These are phyloP conservation scores for Linyphia triangularis DNA, from an alignment of 2,888 invertebrate genomes.

Conservation along the genomic window DNA sequence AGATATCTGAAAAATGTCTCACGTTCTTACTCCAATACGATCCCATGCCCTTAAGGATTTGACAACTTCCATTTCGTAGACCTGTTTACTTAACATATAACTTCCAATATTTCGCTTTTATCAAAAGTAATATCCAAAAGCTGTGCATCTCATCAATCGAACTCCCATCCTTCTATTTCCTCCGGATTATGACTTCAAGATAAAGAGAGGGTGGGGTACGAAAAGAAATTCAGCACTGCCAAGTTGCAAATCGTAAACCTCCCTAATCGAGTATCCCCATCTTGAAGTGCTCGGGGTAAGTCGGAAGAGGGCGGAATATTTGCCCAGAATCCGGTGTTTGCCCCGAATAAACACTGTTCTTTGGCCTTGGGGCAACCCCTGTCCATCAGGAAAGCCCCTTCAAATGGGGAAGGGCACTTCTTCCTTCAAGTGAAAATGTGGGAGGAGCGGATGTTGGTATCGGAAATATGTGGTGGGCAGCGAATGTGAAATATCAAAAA, in stretches of 20 bases:
- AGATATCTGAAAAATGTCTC: background rate
- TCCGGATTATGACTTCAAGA: background rate
- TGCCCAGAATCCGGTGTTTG: slow-evolving; percentile 36
- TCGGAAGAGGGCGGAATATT: slow-evolving; percentile 10
- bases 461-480: background rate
- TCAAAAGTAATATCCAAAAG: background rate
- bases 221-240: slow-evolving; percentile 2
- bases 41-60: background rate
- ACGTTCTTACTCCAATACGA: background rate
- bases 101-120: background rate
- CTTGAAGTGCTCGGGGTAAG: slow-evolving; percentile 1
- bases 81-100: background rate
- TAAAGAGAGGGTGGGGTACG: background rate
- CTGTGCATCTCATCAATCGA: background rate
- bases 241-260: slow-evolving; percentile 43
- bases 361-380: background rate
- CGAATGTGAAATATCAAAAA: background rate
- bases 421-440: background rate
- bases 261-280: slow-evolving; percentile 44
- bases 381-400: slow-evolving; percentile 1
- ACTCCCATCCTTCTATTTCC: background rate
- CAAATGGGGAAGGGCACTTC: background rate
- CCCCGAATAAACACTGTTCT: slow-evolving; percentile 41
- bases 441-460: background rate
- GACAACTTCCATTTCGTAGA: background rate